A percentile compares a stretch with the other conserved stretches of the same genome.
Conservation (phyloP, 2,797 vertebrate genomes). For the Eulemur coronatus region DNA sequence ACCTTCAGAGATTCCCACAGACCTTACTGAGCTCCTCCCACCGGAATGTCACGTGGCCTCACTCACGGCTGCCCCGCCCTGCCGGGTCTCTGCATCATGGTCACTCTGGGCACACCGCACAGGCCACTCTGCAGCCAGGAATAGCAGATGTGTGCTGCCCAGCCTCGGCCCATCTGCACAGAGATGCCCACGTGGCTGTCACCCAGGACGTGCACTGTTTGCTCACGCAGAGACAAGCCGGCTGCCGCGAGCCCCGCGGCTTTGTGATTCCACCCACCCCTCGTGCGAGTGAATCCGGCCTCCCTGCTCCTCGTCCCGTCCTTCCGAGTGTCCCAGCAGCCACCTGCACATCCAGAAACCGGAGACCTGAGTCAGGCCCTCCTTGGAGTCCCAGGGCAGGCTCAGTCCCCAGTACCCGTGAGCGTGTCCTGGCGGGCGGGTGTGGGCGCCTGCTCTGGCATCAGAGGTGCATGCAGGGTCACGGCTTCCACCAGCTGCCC, state of each 20-base stretch:
- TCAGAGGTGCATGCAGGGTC: too few relatives aligned
- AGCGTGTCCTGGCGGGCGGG: background rate
- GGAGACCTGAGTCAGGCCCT: background rate
- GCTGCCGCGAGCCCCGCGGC: fast-evolving
- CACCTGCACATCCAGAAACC: background rate
- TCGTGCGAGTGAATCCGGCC: fast-evolving
- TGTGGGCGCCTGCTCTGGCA: background rate
- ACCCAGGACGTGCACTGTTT: fast-evolving
- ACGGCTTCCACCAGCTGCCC: too few relatives aligned
- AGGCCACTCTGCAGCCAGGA: background rate
- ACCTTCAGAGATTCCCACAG: background rate
- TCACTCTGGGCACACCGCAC: background rate
- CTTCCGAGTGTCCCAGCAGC: too few relatives aligned
- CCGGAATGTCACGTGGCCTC: background rate
- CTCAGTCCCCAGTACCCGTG: fast-evolving
- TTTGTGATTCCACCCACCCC: background rate
- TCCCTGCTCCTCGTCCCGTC: background rate
- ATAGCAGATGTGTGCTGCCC: background rate
- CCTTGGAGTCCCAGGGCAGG: too few relatives aligned
- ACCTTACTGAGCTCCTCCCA: background rate
- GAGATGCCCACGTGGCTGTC: background rate
- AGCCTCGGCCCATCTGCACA: background rate
- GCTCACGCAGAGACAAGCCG: background rate
- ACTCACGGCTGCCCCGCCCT: too few relatives aligned
- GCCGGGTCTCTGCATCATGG: too few relatives aligned